These are phyloP conservation scores for Anastatus disparis DNA, from an alignment of 1,140 invertebrate genomes.

Conservation along the genomic window DNA sequence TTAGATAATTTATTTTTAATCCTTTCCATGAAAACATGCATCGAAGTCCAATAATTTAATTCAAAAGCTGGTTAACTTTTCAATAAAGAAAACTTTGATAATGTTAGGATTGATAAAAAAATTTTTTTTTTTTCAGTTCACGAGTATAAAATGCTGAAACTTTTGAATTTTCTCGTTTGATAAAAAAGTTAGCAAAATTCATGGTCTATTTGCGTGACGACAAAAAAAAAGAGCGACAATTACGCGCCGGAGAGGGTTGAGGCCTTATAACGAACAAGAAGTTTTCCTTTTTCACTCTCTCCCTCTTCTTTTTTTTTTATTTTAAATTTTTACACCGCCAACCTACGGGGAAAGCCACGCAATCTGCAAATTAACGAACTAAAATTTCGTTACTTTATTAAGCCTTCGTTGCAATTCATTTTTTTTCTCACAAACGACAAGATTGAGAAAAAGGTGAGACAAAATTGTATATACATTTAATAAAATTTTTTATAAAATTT, in stretches of 20 bases:
- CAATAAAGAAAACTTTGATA: not conserved
- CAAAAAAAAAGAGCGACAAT: slow-evolving; percentile 14
- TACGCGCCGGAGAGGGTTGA: not conserved
- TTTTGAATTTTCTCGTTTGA: not conserved
- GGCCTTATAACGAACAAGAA: slow-evolving; percentile 3
- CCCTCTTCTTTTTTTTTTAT: slow-evolving; percentile 4
- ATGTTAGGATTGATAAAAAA: not conserved
- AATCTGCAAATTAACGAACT: slow-evolving; percentile 20
- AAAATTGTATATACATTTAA: too few species aligned
- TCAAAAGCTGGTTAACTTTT: not conserved
- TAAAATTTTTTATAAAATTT: too few species aligned
- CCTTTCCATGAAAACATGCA: too few species aligned
- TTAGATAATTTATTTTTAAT: too few species aligned
- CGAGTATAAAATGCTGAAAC: not conserved
- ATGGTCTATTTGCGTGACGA: slow-evolving; percentile 14
- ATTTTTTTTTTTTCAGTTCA: too few species aligned
- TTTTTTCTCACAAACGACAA: not conserved
- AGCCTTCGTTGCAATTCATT: too few species aligned
- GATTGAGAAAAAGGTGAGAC: not conserved
- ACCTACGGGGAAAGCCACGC: slow-evolving; percentile 1
- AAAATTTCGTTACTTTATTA: slow-evolving; percentile 11
- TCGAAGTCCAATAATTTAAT: too few species aligned
- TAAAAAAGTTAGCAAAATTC: slow-evolving; percentile 23
- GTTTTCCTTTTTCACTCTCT: too few species aligned
- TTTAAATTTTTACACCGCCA: slow-evolving; percentile 7